Evolutionary conservation across 2,888 invertebrate species (phyloP), one percentile per base, ranked within the genome.

Genomic region (Slavum lentiscoides): DNA sequence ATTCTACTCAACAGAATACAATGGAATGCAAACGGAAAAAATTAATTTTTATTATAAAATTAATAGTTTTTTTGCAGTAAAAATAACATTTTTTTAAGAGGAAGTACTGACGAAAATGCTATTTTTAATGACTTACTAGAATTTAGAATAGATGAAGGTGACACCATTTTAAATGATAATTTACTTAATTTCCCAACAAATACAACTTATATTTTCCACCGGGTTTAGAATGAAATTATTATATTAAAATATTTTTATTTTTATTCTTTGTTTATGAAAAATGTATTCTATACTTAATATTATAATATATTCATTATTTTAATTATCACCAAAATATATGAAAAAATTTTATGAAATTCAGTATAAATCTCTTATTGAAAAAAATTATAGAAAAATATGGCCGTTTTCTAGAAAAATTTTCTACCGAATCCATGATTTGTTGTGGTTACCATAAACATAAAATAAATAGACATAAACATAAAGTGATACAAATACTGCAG

Each of bases 101-200:
- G 30, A 30, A 30, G 30, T 53, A 15, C 6, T 59, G 59, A 59
- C 59, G 59, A 59, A n/a, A 59, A n/a, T 59, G 59, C 59, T 59
- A 59, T 59, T n/a, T 59, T 59, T n/a, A 59, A 59, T 59, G n/a
- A n/a, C 59, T 59, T 59, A 59, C n/a, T 59, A 1, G n/a, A 59
- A 59, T 59, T 59, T 59, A 59, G n/a, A 59, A n/a, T 59, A 59
- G 59, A 59, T n/a, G 59, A n/a, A 59, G 59, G 59, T n/a, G 59
- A 59, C n/a, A 59, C 59, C n/a, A 59, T 59, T 59, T 59, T 59
- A 59, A 59, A 59, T 59, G 59, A 59, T n/a, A 5, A 59, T 59
- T 61, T 61, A 23, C 23, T 23, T 13, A 64, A 64, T 64, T 64
- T 30, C 37, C 37, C 30, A 64, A 19, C 64, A 64, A 64, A 64